phyloP scores from a whole-genome alignment of 2,888 invertebrate genomes.

The Cephus runcator region DNA sequence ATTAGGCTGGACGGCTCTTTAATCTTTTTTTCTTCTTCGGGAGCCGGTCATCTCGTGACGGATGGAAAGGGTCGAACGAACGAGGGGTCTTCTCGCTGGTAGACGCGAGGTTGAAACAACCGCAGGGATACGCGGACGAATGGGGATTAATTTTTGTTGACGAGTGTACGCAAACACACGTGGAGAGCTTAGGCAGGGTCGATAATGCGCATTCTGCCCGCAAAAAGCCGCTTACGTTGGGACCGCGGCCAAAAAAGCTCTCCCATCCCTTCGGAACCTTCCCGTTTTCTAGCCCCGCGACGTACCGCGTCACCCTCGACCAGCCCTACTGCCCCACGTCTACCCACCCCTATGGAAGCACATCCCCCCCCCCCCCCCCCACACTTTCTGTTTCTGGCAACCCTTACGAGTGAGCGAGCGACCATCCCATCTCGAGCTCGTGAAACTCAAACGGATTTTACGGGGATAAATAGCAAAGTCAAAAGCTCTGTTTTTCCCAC shows the following conservation, averaged over 20 bases:
- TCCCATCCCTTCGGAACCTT: slow-evolving; percentile 15
- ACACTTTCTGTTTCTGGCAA: no score
- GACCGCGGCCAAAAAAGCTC: slow-evolving; percentile 44
- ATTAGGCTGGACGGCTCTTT: not conserved
- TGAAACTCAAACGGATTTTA: slow-evolving; percentile 19
- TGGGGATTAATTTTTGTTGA: slow-evolving; percentile 31
- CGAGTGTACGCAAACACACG: slow-evolving; percentile 11
- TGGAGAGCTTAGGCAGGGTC: slow-evolving; percentile 31
- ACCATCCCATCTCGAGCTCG: not conserved
- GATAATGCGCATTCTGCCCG: slow-evolving; percentile 51
- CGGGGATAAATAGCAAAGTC: slow-evolving; percentile 34
- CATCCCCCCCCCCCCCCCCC: no score
- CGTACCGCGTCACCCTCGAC: not conserved
- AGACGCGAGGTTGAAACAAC: not conserved
- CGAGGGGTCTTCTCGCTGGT: not conserved
- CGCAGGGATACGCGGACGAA: not conserved
- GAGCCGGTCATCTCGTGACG: no score
- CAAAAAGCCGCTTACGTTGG: slow-evolving; percentile 47
- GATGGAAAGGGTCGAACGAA: no score
- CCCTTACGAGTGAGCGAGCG: no score
- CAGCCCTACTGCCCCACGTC: no score
- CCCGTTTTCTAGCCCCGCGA: slow-evolving; percentile 4
- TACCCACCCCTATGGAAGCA: no score
- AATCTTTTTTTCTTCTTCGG: not conserved
- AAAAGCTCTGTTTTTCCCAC: slow-evolving; percentile 35